Conservation (phyloP, 2,797 vertebrate species). For the Rhinogobio ventralis region DNA sequence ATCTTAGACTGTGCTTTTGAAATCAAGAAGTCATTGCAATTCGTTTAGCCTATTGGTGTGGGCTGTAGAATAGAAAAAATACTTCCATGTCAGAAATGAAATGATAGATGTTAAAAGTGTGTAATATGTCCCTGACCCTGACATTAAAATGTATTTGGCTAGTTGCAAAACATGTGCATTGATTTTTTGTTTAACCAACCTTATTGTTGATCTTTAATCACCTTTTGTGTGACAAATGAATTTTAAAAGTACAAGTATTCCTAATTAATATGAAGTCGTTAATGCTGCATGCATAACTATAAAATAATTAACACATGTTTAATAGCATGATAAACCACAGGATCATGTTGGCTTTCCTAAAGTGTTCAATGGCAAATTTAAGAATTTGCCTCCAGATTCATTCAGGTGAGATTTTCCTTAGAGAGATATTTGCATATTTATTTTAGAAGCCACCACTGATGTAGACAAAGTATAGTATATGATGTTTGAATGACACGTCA, state of each 20-base stretch:
- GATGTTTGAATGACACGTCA: neutral
- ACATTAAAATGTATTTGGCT: neutral
- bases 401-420: neutral
- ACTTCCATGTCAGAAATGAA: neutral
- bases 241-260: neutral
- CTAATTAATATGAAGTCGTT: neutral
- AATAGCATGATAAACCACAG: neutral
- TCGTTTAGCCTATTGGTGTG: neutral
- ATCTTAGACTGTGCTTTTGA: neutral
- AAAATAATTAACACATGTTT: neutral
- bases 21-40: neutral
- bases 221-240: neutral
- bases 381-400: neutral
- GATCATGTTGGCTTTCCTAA: neutral
- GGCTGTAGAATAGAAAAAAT: too few species aligned
- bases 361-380: neutral
- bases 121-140: neutral
- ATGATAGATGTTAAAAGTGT: neutral
- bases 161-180: neutral
- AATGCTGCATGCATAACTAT: neutral
- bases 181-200: neutral
- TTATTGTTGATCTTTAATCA: neutral
- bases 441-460: neutral
- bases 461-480: conserved; percentile 6
- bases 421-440: conserved; percentile 8